Percentiles rank a stretch among this genome's conserved stretches.
phyloP scores from a whole-genome alignment of 2,797 vertebrate species.

The Myripristis murdjan region DNA sequence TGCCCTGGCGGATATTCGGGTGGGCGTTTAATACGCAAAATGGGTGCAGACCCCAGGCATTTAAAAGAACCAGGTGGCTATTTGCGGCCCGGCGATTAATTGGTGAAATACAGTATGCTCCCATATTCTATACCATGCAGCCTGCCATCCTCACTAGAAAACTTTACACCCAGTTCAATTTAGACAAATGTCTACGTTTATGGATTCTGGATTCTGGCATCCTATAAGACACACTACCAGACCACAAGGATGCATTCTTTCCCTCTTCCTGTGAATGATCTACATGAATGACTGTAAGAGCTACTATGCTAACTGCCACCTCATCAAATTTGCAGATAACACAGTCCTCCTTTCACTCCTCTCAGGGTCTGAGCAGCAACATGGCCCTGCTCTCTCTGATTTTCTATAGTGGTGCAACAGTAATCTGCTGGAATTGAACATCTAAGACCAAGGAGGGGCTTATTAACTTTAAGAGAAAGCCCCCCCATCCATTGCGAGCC shows the following conservation, averaged over 20 bases:
- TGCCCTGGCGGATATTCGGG: too few species aligned
- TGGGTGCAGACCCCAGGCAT: too few species aligned
- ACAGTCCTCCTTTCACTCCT: neutral
- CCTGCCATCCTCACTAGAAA: neutral
- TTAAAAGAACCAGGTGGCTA: too few species aligned
- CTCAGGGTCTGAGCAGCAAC: neutral
- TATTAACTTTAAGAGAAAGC: neutral
- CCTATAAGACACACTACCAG: conserved; percentile 1
- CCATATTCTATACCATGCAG: neutral
- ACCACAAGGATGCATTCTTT: neutral
- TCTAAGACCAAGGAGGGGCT: neutral
- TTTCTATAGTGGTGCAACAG: neutral
- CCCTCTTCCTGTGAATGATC: neutral
- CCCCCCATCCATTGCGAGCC: neutral
- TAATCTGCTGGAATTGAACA: neutral
- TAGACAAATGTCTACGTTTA: neutral
- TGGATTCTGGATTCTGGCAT: conserved; percentile 3
- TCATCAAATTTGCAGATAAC: neutral
- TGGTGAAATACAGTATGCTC: too few species aligned
- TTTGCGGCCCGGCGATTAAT: too few species aligned
- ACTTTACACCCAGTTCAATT: neutral
- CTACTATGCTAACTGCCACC: neutral
- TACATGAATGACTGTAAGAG: conserved; percentile 1
- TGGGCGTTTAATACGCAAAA: too few species aligned
- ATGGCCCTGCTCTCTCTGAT: neutral